Evolutionary conservation across 2,888 invertebrate genomes (phyloP).

Genomic region (Drosophila buzzatii): DNA sequence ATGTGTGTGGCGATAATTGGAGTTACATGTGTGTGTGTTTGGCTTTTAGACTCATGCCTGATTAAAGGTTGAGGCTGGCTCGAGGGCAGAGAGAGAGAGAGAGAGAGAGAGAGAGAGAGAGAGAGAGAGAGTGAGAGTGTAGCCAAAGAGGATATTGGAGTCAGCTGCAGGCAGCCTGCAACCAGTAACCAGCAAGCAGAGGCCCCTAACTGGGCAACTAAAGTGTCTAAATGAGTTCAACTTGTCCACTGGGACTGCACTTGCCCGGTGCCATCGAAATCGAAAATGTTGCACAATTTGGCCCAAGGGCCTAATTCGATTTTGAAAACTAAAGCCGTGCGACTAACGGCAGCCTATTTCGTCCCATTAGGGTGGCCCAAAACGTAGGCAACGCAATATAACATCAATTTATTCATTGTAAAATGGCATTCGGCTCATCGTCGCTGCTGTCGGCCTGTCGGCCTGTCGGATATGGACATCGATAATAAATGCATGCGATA

Average conservation of each 20-base stretch:
- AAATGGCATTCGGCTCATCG: slow-evolving; percentile 44
- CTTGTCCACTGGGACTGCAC: slow-evolving; percentile 44
- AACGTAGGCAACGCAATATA: slow-evolving; percentile 42
- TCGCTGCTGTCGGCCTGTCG: slow-evolving; percentile 14
- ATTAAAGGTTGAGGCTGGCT: slow-evolving; percentile 7
- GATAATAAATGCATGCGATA: slow-evolving; percentile 66
- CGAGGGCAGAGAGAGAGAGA: background rate
- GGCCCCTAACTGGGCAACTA: slow-evolving; percentile 14
- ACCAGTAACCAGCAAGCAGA: slow-evolving; percentile 8
- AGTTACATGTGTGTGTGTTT: slow-evolving; percentile 11
- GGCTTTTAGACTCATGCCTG: slow-evolving; percentile 7
- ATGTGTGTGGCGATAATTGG: slow-evolving; percentile 20
- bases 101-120: background rate
- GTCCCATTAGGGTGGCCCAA: slow-evolving; percentile 11
- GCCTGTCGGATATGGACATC: slow-evolving; percentile 59
- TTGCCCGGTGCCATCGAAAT: slow-evolving; percentile 51
- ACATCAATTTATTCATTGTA: slow-evolving; percentile 69
- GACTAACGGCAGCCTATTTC: background rate
- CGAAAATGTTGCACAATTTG: slow-evolving; percentile 72
- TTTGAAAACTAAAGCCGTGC: slow-evolving; percentile 67
- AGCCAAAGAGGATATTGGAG: slow-evolving; percentile 14
- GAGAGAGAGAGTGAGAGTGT: background rate
- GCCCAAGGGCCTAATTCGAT: slow-evolving; percentile 76
- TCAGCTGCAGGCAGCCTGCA: slow-evolving; percentile 1
- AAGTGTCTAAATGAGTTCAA: slow-evolving; percentile 56